A percentile compares a stretch with the other conserved stretches of the same genome.
Evolutionary conservation across 1,140 invertebrate genomes (phyloP).

Genomic region (Oreohelix idahoensis): DNA sequence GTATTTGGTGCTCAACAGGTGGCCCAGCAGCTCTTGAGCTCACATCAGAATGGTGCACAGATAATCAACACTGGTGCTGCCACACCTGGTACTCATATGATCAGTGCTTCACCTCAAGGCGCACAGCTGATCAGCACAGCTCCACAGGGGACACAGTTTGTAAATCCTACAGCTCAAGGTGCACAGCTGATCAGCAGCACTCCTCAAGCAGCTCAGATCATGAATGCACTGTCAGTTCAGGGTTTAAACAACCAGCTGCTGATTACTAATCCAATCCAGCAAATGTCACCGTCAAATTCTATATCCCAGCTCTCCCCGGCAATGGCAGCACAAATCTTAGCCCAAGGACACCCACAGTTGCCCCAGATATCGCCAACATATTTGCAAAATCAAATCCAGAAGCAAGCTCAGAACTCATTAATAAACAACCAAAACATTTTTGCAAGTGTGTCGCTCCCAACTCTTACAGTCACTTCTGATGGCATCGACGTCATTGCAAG

Average conservation of each 20-base stretch:
- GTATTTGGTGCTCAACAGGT: slow-evolving; percentile 7
- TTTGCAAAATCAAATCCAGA: slow-evolving; percentile 25
- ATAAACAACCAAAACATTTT: slow-evolving; percentile 8
- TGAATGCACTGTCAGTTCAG: slow-evolving; percentile 26
- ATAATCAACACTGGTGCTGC: neutral
- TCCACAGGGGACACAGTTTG: neutral
- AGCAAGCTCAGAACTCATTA: neutral
- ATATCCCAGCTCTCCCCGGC: slow-evolving; percentile 35
- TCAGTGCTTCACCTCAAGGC: neutral
- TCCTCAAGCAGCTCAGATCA: slow-evolving; percentile 9
- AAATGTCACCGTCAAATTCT: slow-evolving; percentile 20
- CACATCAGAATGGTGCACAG: slow-evolving; percentile 9
- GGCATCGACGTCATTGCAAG: neutral
- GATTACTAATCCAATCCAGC: slow-evolving; percentile 31
- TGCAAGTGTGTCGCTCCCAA: slow-evolving; percentile 25
- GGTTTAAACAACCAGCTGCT: slow-evolving; percentile 28
- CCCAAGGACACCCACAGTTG: slow-evolving; percentile 21
- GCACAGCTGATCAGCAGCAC: slow-evolving; percentile 10
- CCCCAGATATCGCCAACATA: slow-evolving; percentile 37
- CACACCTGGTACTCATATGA: neutral
- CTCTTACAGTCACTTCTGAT: slow-evolving; percentile 10
- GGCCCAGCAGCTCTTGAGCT: slow-evolving; percentile 5
- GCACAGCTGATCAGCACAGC: slow-evolving; percentile 8
- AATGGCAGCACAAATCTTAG: slow-evolving; percentile 35
- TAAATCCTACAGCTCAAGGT: neutral